phyloP scores from a whole-genome alignment of 2,797 vertebrate species.

The Crypturellus tataupa region DNA sequence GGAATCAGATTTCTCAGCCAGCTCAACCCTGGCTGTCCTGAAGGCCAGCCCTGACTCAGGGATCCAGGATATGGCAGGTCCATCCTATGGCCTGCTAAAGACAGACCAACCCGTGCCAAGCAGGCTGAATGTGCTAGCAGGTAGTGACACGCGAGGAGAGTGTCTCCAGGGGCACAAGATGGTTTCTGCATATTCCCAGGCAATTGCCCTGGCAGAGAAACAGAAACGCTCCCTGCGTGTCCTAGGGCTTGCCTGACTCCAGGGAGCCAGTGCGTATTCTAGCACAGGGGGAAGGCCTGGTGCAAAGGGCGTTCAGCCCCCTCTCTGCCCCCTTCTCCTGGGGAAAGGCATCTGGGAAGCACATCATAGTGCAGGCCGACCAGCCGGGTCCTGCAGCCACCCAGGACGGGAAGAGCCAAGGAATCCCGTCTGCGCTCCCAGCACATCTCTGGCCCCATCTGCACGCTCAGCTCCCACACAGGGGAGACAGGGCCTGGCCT shows the following conservation, averaged over 20 bases:
- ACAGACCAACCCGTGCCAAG: neutral
- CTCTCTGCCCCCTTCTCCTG: neutral
- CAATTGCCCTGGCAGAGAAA: neutral
- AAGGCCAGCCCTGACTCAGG: neutral
- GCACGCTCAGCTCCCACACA: neutral
- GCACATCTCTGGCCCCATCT: neutral
- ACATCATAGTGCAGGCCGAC: neutral
- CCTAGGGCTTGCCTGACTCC: neutral
- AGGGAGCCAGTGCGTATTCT: neutral
- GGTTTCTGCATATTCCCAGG: neutral
- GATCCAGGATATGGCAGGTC: neutral
- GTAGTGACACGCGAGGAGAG: neutral
- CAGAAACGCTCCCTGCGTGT: neutral
- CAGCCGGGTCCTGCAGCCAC: neutral
- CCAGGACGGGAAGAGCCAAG: neutral
- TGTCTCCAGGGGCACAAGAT: neutral
- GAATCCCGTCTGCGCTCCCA: neutral
- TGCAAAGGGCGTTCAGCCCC: neutral
- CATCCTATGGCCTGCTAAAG: neutral
- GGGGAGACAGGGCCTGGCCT: neutral
- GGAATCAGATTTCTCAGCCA: constrained; percentile 32
- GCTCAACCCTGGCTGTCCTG: constrained; percentile 37
- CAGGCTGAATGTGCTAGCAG: neutral
- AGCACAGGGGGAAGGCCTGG: neutral
- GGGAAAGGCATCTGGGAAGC: neutral